A percentile compares a stretch with the other conserved stretches of the same genome.
Conservation (phyloP, 2,113 vertebrate species). For the Lagopus muta region DNA sequence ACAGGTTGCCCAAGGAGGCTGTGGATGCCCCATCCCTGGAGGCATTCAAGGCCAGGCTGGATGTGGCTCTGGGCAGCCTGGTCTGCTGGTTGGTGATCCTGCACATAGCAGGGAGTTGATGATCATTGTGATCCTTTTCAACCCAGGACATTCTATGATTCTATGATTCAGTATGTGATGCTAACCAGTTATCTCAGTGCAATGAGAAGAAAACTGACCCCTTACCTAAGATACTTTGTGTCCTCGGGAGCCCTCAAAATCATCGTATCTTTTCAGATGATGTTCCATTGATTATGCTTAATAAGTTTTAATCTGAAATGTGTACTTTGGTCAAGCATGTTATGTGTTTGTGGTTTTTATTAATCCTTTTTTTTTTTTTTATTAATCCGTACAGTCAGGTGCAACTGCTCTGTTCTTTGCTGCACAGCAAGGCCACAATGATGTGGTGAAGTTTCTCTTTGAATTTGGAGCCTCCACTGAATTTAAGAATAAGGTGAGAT, state of each 20-base stretch:
- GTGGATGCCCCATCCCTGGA: too few species aligned
- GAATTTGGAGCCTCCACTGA: conserved; percentile 97
- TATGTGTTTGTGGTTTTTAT: background rate
- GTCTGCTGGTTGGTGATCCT: too few species aligned
- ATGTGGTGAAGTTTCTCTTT: conserved; percentile 93
- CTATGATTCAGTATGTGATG: background rate
- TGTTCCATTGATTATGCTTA: background rate
- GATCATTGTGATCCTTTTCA: too few species aligned
- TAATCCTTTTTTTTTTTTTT: background rate
- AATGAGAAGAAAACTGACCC: background rate
- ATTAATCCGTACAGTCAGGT: conserved; percentile 85
- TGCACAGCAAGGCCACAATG: conserved; percentile 93
- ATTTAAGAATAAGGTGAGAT: conserved; percentile 90
- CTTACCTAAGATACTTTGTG: background rate
- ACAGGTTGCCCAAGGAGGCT: too few species aligned
- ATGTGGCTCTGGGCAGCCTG: too few species aligned
- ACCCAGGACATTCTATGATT: too few species aligned
- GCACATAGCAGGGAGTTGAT: too few species aligned
- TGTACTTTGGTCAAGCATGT: background rate
- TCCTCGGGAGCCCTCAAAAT: background rate
- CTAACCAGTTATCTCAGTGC: background rate
- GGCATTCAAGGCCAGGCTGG: too few species aligned
- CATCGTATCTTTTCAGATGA: background rate
- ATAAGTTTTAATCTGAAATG: background rate
- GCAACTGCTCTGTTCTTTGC: conserved; percentile 95